Percentiles rank a stretch among this genome's conserved stretches.
These are phyloP conservation scores for Andinoacara biseriatus DNA, from an alignment of 2,113 vertebrate genomes.

Conservation along the genomic window DNA sequence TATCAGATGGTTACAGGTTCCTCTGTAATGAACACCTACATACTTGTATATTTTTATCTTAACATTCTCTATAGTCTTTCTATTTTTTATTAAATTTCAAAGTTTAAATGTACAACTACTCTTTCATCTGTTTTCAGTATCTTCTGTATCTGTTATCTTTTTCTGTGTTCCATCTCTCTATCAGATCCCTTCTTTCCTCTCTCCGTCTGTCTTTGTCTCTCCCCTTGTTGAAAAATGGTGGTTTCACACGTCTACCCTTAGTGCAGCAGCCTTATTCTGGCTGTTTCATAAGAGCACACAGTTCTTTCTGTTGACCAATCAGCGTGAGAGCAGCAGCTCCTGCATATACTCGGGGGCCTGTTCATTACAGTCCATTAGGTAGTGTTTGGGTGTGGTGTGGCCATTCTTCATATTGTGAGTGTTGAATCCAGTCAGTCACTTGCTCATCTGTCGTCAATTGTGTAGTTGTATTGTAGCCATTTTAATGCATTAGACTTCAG, in stretches of 20 bases:
- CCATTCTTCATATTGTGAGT: constrained; percentile 18
- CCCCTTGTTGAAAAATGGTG: constrained; percentile 27
- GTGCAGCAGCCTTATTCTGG: not conserved
- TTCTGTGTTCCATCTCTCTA: constrained; percentile 84
- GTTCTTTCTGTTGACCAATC: not conserved
- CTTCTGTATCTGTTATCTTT: constrained; percentile 84
- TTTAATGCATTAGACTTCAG: not conserved
- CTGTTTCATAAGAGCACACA: not conserved
- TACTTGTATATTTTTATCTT: not conserved
- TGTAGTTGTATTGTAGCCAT: not conserved
- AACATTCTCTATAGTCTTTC: constrained; percentile 13
- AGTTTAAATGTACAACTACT: constrained; percentile 31
- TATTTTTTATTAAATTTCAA: constrained; percentile 36
- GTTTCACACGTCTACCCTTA: constrained; percentile 40
- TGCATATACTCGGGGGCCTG: not conserved
- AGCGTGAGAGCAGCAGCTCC: not conserved
- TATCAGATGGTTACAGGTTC: not conserved
- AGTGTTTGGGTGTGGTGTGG: constrained; percentile 16
- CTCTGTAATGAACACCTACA: not conserved
- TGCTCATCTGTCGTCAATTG: not conserved
- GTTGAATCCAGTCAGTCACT: not conserved
- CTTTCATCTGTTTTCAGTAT: constrained; percentile 58
- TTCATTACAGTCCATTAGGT: not conserved
- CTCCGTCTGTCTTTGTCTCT: constrained; percentile 42
- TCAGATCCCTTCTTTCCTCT: constrained; percentile 41